Evolutionary conservation across 2,888 invertebrate genomes (phyloP), one percentile per base, ranked within the genome.

Genomic region (Lathronympha strigana): DNA sequence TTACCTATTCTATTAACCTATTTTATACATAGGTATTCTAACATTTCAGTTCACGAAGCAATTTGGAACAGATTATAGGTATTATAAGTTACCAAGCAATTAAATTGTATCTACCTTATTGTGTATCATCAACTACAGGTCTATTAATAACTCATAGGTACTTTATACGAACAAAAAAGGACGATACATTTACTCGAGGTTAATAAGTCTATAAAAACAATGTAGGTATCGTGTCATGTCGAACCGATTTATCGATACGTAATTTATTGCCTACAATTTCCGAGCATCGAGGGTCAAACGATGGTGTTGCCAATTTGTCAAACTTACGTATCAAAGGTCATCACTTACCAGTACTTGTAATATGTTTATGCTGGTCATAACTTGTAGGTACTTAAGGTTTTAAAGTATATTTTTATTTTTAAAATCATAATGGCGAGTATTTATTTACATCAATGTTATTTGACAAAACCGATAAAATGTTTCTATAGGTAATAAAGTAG

Each of bases 301-400:
- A 31, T 53, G 45, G 36, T 60, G 64, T 64, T 53, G 64, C 60
- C 60, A 51, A 64, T 64, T 60, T 64, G 64, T 64, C 53, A 64
- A 51, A 58, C 13, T 25, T 43, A 17, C 31, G 40, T 43, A 40
- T 43, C 50, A 58, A 63, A 63, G 57, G 57, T 63, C 31, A 45
- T 19, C 19, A 31, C 31, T 31, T 40, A 40, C 40, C 9, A 3
- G 11, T 11, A 13, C 11, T 11, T 13, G 28, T 28, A 3, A 43
- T 19, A 23, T 54, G 4, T 28, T 28, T 28, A 40, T 25, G 25
- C n/a, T n/a, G 4, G 0, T 40, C 8, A 28, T 55, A 43, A 43
- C 43, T 55, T 40, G 38, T 40, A 25, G 1, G 9, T 19, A 33
- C 13, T 51, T 51, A 31, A 31, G 11, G 49, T 9, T 15, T 28